These are phyloP conservation scores for Noctua fimbriata DNA, from an alignment of 2,888 invertebrate species.

Conservation along the genomic window DNA sequence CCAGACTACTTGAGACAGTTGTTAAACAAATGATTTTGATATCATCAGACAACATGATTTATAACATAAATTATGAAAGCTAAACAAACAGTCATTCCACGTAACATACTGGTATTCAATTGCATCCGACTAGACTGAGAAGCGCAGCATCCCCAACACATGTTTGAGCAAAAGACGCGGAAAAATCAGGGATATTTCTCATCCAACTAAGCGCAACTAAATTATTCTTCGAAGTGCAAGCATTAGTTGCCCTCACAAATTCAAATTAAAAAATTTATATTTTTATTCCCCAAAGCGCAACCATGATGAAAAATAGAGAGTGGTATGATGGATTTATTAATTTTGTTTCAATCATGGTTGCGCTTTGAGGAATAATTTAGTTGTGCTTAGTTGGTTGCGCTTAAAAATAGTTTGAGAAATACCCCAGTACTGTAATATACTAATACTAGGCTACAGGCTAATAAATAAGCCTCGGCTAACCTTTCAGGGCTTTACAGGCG, in stretches of 20 bases:
- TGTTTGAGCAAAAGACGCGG: neutral
- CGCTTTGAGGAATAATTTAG: no score
- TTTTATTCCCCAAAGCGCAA: no score
- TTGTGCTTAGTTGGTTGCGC: no score
- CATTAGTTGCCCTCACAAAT: no score
- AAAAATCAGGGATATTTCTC: neutral
- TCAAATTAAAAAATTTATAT: no score
- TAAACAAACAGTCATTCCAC: neutral
- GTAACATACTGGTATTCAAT: neutral
- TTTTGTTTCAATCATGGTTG: no score
- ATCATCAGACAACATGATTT: neutral
- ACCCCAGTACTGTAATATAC: neutral
- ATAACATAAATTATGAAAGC: neutral
- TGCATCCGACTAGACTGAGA: neutral
- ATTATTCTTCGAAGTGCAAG: no score
- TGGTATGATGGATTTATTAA: no score
- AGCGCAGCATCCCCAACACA: neutral
- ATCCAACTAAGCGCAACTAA: no score
- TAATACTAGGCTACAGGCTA: neutral
- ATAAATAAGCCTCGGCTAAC: neutral
- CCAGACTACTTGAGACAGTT: slow-evolving; percentile 1
- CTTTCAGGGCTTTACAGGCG: neutral
- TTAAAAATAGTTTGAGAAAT: no score
- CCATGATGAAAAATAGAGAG: no score
- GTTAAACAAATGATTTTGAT: slow-evolving; percentile 14